These are phyloP conservation scores for Orthosia cruda DNA, from an alignment of 2,888 invertebrate species.

Conservation along the genomic window DNA sequence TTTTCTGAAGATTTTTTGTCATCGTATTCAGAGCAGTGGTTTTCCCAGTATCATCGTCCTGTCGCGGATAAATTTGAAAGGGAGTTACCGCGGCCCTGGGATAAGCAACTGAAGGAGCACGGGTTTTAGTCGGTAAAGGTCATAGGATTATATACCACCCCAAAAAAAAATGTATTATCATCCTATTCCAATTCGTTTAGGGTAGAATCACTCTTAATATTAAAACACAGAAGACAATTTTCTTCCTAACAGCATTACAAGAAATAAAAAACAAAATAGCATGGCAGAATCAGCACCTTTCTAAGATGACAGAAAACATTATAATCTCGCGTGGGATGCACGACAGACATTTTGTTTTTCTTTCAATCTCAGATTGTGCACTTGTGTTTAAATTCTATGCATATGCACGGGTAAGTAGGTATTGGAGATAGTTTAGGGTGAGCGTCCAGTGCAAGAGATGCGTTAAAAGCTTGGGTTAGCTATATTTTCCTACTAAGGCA, in stretches of 20 bases:
- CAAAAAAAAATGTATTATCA: no score
- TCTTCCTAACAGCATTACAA: background rate
- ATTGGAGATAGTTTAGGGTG: background rate
- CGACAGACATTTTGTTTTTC: conserved; percentile 34
- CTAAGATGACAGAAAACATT: background rate
- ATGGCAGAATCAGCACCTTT: background rate
- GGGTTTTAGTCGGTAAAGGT: no score
- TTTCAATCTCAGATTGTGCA: conserved; percentile 25
- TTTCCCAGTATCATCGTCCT: no score
- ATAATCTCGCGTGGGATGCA: conserved; percentile 15
- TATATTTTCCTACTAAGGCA: background rate
- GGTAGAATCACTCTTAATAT: no score
- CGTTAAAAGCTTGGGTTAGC: background rate
- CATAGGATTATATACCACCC: no score
- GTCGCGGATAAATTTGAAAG: no score
- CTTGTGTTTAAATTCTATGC: conserved; percentile 18
- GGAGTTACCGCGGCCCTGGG: no score
- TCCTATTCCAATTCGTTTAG: no score
- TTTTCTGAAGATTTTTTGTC: no score
- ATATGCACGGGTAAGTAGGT: background rate
- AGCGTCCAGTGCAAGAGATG: background rate
- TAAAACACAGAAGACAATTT: no score
- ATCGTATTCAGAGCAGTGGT: no score
- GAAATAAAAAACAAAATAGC: background rate
- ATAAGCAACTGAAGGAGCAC: no score